phyloP scores from a whole-genome alignment of 2,888 invertebrate genomes.

The Ochropleura plecta region DNA sequence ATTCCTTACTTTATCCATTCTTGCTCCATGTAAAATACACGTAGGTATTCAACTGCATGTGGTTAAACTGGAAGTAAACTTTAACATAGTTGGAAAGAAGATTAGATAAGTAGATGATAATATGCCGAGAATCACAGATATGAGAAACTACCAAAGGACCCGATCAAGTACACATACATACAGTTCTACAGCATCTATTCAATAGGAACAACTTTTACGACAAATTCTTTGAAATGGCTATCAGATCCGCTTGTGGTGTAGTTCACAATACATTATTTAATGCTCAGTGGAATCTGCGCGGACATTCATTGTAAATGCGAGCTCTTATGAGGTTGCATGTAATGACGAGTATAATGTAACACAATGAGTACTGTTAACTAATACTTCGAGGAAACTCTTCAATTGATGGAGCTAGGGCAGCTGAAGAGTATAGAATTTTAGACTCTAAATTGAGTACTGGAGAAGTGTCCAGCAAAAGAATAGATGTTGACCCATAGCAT shows the following conservation, averaged over 20 bases:
- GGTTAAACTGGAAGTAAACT: too few species aligned
- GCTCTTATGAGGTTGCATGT: constrained; percentile 14
- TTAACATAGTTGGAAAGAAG: too few species aligned
- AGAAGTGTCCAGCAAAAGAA: background rate
- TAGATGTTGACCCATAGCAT: background rate
- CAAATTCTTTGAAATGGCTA: constrained; percentile 8
- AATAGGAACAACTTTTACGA: background rate
- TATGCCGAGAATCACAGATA: background rate
- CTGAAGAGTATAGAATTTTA: background rate
- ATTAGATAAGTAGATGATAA: background rate
- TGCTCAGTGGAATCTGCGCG: constrained; percentile 16
- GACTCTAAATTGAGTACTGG: background rate
- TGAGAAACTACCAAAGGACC: background rate
- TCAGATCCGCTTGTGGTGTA: constrained; percentile 27
- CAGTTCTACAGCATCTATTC: background rate
- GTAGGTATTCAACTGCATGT: too few species aligned
- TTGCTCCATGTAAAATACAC: too few species aligned
- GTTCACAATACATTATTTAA: constrained; percentile 41
- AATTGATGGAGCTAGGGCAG: background rate
- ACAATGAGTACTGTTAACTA: constrained; percentile 22
- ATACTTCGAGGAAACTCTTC: background rate
- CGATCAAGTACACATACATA: background rate
- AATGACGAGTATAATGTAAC: constrained; percentile 20
- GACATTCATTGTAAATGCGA: constrained; percentile 27
- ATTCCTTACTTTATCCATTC: too few species aligned